Evolutionary conservation across 2,888 invertebrate genomes (phyloP).

Genomic region (Trilocha varians): DNA sequence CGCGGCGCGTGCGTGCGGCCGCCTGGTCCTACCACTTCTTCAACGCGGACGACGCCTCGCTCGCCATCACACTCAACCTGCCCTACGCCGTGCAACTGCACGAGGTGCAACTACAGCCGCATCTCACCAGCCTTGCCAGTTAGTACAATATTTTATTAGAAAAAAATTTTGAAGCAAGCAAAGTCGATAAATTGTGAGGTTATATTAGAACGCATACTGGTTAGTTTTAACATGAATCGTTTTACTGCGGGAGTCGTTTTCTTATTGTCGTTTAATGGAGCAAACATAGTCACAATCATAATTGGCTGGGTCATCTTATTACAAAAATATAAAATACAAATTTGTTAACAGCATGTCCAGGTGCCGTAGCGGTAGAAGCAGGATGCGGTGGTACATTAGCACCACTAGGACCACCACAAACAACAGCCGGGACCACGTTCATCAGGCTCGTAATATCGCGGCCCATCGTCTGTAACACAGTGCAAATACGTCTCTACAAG

Average conservation of each 20-base stretch:
- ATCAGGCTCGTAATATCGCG: constrained; percentile 87
- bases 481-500: constrained; percentile 82
- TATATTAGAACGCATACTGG: too few relatives aligned
- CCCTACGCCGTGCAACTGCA: constrained; percentile 91
- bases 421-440: constrained; percentile 89
- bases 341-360: constrained; percentile 80
- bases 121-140: constrained; percentile 86
- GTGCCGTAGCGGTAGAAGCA: constrained; percentile 89
- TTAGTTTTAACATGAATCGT: background rate
- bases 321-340: background rate
- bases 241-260: background rate
- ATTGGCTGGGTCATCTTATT: too few relatives aligned
- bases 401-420: constrained; percentile 88
- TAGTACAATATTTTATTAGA: too few relatives aligned
- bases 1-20: constrained; percentile 88
- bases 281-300: background rate
- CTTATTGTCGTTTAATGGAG: background rate
- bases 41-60: constrained; percentile 86
- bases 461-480: constrained; percentile 88
- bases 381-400: constrained; percentile 85
- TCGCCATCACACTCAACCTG: constrained; percentile 88
- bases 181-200: too few relatives aligned
- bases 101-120: constrained; percentile 91
- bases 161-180: too few relatives aligned
- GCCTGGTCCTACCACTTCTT: constrained; percentile 98